Evolutionary conservation across 2,113 vertebrate genomes (phyloP).

Genomic region (Cyprinus carpio): DNA sequence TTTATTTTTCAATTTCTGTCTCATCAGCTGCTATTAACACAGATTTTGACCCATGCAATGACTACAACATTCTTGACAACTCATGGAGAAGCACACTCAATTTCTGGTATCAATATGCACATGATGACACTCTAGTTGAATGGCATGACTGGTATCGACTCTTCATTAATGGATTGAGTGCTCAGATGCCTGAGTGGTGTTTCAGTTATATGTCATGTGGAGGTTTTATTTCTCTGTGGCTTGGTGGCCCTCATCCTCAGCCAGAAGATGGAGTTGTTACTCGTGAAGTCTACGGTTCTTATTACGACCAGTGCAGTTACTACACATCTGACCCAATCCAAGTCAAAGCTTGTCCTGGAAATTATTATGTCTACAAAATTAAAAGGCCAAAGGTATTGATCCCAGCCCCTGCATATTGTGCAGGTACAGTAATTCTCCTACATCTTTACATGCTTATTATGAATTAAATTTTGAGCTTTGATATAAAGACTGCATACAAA

Average conservation of each 20-base stretch:
- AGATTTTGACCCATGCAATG: neutral
- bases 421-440: slow-evolving; percentile 27
- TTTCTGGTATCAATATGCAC: neutral
- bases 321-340: slow-evolving; percentile 30
- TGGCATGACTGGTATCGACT: slow-evolving; percentile 43
- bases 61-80: slow-evolving; percentile 1
- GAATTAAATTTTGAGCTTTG: neutral
- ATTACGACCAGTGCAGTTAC: neutral
- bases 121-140: slow-evolving; percentile 19
- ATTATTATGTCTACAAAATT: slow-evolving; percentile 19
- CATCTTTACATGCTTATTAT: neutral
- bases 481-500: neutral
- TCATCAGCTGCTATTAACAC: neutral
- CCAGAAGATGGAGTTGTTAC: slow-evolving; percentile 29
- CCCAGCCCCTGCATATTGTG: slow-evolving; percentile 26
- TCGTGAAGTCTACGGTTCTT: slow-evolving; percentile 1
- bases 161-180: slow-evolving; percentile 22
- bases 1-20: neutral
- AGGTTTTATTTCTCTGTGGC: slow-evolving; percentile 35
- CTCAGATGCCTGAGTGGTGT: slow-evolving; percentile 43
- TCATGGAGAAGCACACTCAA: neutral
- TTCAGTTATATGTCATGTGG: slow-evolving; percentile 15
- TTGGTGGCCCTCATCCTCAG: slow-evolving; percentile 27
- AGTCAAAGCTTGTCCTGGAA: slow-evolving; percentile 39
- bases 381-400: neutral